Conservation (phyloP, 37 sponge, comb jelly and placozoan genomes). For the Theonella swinhoei region DNA sequence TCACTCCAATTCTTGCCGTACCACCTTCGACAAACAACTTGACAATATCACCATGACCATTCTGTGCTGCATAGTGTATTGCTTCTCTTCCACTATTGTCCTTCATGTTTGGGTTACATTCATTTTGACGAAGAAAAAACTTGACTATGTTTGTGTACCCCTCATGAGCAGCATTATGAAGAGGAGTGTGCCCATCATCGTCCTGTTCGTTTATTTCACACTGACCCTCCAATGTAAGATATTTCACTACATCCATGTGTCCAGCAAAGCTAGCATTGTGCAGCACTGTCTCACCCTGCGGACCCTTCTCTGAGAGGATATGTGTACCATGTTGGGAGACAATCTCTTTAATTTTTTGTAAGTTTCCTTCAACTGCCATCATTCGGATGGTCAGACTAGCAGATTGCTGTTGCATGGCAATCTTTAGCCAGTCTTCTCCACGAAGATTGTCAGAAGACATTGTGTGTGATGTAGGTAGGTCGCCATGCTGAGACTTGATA, state of each 20-base stretch:
- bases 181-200: conserved; percentile 46
- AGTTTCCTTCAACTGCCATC: conserved; percentile 48
- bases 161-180: conserved; percentile 73
- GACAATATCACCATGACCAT: conserved; percentile 68
- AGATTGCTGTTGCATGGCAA: conserved; percentile 21
- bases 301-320: conserved; percentile 30
- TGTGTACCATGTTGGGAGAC: conserved; percentile 6
- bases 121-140: conserved; percentile 39
- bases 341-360: conserved; percentile 12
- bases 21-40: conserved; percentile 37
- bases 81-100: conserved; percentile 72
- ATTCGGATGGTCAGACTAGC: conserved; percentile 13
- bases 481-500: conserved; percentile 16
- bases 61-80: conserved; percentile 71
- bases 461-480: background rate
- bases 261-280: conserved; percentile 58
- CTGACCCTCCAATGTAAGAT: conserved; percentile 40
- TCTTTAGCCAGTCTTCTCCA: conserved; percentile 12
- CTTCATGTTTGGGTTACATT: conserved; percentile 20
- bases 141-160: conserved; percentile 61
- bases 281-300: conserved; percentile 49
- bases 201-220: conserved; percentile 30
- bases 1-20: background rate
- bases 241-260: conserved; percentile 31
- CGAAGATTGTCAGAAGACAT: background rate